phyloP scores from a whole-genome alignment of 2,797 vertebrate species.

The Hydrophis major region DNA sequence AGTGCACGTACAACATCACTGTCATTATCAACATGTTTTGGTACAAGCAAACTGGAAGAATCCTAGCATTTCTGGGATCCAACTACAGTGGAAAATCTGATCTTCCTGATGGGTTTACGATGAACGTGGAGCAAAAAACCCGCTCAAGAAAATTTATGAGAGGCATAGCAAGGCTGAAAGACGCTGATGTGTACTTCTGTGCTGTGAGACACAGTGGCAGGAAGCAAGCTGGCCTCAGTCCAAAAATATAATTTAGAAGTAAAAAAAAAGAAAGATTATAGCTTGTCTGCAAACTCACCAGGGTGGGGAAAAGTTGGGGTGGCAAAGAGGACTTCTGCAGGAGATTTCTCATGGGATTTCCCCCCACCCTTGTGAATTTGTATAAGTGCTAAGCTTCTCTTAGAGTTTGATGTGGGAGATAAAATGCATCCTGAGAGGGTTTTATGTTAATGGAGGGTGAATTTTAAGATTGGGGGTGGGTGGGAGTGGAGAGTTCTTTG shows the following conservation, averaged over 20 bases:
- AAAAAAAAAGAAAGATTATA: background rate
- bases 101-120: background rate
- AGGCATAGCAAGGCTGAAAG: background rate
- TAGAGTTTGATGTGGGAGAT: background rate
- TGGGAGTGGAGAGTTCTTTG: background rate
- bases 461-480: background rate
- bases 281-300: background rate
- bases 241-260: background rate
- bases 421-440: background rate
- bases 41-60: background rate
- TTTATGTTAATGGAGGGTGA: background rate
- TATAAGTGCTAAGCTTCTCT: background rate
- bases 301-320: background rate
- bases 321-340: too few relatives aligned
- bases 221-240: background rate
- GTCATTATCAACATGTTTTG: background rate
- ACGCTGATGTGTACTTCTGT: background rate
- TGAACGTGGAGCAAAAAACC: background rate
- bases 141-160: background rate
- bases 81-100: background rate
- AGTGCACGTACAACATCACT: background rate
- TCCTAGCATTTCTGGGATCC: background rate
- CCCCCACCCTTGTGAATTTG: too few relatives aligned
- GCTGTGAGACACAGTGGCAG: slow-evolving; percentile 2
- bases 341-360: background rate